Percentiles rank a stretch among this genome's conserved stretches.
These are phyloP conservation scores for Labeo calbasu DNA, from an alignment of 2,797 vertebrate genomes.

Conservation along the genomic window DNA sequence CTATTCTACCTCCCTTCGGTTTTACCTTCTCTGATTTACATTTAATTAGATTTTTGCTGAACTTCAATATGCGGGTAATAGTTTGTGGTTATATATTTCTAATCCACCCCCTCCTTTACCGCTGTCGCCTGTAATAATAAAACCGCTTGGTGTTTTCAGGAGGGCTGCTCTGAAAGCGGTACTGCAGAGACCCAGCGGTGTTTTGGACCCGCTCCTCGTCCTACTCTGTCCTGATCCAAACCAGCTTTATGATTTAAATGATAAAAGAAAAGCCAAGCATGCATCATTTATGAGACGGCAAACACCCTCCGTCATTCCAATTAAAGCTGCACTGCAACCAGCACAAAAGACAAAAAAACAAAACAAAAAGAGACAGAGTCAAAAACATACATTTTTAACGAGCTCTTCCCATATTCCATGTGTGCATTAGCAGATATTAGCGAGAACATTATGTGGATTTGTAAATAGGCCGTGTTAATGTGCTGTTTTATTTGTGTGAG, in stretches of 20 bases:
- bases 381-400: slow-evolving; percentile 53
- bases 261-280: slow-evolving; percentile 73
- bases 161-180: background rate
- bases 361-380: background rate
- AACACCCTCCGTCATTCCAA: slow-evolving; percentile 76
- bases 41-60: slow-evolving; percentile 38
- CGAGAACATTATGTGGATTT: slow-evolving; percentile 53
- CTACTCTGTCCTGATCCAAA: slow-evolving; percentile 69
- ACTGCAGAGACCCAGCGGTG: slow-evolving; percentile 48
- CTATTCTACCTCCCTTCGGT: slow-evolving; percentile 3
- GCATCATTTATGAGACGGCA: slow-evolving; percentile 77
- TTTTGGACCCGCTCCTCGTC: slow-evolving; percentile 24
- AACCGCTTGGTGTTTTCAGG: slow-evolving; percentile 48
- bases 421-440: slow-evolving; percentile 36
- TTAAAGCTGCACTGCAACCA: slow-evolving; percentile 65
- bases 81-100: slow-evolving; percentile 40
- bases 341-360: slow-evolving; percentile 41
- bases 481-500: slow-evolving; percentile 27
- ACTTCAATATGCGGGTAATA: slow-evolving; percentile 28
- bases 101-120: background rate
- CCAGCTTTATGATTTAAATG: slow-evolving; percentile 78
- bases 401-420: slow-evolving; percentile 60
- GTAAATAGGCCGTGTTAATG: slow-evolving; percentile 47
- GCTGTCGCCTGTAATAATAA: slow-evolving; percentile 56
- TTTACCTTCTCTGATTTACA: slow-evolving; percentile 27